These are phyloP conservation scores for Diaphora mendica DNA, from an alignment of 2,888 invertebrate species.

Conservation along the genomic window DNA sequence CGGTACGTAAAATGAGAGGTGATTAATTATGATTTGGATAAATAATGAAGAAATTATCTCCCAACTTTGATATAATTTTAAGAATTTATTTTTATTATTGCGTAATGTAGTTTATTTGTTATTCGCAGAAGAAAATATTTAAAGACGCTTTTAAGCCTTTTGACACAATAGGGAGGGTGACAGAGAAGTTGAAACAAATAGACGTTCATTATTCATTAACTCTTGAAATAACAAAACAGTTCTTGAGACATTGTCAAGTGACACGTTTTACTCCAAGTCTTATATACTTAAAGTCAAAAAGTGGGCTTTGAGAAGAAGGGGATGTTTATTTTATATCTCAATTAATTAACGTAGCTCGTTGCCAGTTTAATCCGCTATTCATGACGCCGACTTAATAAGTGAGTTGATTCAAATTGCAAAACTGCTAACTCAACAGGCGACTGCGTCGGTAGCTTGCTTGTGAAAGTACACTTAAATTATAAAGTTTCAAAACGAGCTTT, in stretches of 20 bases:
- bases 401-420: constrained; percentile 60
- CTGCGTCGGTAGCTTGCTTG: constrained; percentile 24
- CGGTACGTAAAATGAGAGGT: background rate
- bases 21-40: too few relatives aligned
- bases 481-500: background rate
- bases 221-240: constrained; percentile 39
- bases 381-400: constrained; percentile 59
- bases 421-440: constrained; percentile 58
- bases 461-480: background rate
- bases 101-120: background rate
- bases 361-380: constrained; percentile 54
- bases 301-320: constrained; percentile 28
- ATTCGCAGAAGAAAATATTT: constrained; percentile 15
- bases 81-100: background rate
- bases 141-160: constrained; percentile 18
- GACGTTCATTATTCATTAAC: constrained; percentile 40
- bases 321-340: constrained; percentile 57
- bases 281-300: constrained; percentile 46
- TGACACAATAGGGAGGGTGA: constrained; percentile 32
- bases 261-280: constrained; percentile 37
- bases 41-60: background rate
- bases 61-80: background rate
- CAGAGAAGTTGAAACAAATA: constrained; percentile 32
- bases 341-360: constrained; percentile 55
- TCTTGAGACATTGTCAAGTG: constrained; percentile 34